Evolutionary conservation across 2,113 vertebrate species (phyloP).

Genomic region (Machaerirhynchus nigripectus): DNA sequence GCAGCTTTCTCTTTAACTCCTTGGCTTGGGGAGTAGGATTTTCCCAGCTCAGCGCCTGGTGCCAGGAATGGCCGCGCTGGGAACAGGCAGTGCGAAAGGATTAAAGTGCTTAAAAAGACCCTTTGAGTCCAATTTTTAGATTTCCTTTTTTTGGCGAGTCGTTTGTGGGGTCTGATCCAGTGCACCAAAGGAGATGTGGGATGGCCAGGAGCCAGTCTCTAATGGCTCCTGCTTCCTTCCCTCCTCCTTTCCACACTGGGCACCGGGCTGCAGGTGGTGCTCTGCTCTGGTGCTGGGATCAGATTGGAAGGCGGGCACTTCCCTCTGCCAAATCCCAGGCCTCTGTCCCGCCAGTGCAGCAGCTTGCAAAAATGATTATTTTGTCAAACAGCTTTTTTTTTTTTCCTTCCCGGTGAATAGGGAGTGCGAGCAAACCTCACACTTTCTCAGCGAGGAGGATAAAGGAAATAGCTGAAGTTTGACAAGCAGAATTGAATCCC

Average conservation of each 20-base stretch:
- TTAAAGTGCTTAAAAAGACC: constrained; percentile 78
- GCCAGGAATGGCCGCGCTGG: constrained; percentile 64
- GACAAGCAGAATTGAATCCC: not conserved
- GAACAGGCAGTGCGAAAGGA: constrained; percentile 71
- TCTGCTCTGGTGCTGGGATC: constrained; percentile 55
- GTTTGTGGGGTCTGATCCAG: constrained; percentile 66
- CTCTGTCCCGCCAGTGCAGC: constrained; percentile 50
- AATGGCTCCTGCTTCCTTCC: constrained; percentile 68
- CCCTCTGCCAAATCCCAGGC: constrained; percentile 65
- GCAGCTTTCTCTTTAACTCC: constrained; percentile 70
- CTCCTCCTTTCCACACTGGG: constrained; percentile 36
- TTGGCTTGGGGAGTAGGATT: constrained; percentile 65
- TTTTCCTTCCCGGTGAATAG: not conserved
- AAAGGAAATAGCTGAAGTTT: not conserved
- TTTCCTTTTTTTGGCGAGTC: constrained; percentile 66
- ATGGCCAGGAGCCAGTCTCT: constrained; percentile 80
- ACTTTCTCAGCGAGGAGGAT: not conserved
- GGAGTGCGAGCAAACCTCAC: not conserved
- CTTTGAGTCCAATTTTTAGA: constrained; percentile 70
- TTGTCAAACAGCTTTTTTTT: constrained; percentile 57
- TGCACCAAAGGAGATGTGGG: constrained; percentile 70
- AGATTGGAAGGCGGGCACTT: constrained; percentile 50
- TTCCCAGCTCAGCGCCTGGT: constrained; percentile 38
- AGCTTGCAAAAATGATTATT: constrained; percentile 72
- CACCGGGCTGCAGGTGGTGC: constrained; percentile 74